A percentile compares a stretch with the other conserved stretches of the same genome.
phyloP scores from a whole-genome alignment of 2,797 vertebrate genomes.

The Momotus momota region DNA sequence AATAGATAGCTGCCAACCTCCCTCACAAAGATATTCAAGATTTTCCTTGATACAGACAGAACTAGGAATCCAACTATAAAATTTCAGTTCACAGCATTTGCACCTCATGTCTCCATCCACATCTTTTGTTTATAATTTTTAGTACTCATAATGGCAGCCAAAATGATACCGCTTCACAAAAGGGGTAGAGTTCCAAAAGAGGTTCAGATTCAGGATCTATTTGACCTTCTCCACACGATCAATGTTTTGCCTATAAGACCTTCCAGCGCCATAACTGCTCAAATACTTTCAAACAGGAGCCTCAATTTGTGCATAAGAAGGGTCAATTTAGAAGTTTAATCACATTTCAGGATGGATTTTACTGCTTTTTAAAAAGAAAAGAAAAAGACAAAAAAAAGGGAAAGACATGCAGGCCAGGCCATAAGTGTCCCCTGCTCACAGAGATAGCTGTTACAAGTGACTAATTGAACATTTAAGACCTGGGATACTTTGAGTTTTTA shows the following conservation, averaged over 20 bases:
- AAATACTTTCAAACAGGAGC: neutral
- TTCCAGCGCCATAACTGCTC: neutral
- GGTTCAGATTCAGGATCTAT: neutral
- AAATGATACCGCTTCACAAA: neutral
- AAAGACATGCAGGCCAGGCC: neutral
- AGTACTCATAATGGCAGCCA: neutral
- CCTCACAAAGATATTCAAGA: neutral
- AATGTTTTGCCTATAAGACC: neutral
- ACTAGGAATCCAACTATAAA: neutral
- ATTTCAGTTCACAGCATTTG: neutral
- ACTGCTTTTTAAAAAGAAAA: neutral
- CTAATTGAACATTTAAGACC: neutral
- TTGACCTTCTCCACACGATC: neutral
- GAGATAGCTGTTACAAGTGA: neutral
- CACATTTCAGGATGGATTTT: neutral
- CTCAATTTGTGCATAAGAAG: neutral
- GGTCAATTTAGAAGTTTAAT: neutral
- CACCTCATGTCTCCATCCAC: neutral
- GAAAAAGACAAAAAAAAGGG: accelerated
- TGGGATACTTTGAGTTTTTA: neutral
- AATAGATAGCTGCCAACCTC: neutral
- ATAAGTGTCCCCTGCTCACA: neutral
- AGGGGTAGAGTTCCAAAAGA: neutral
- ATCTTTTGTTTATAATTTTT: neutral
- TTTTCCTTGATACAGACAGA: neutral